Evolutionary conservation across 1,140 invertebrate genomes (phyloP).

Genomic region (Anoplolepis gracilipes): DNA sequence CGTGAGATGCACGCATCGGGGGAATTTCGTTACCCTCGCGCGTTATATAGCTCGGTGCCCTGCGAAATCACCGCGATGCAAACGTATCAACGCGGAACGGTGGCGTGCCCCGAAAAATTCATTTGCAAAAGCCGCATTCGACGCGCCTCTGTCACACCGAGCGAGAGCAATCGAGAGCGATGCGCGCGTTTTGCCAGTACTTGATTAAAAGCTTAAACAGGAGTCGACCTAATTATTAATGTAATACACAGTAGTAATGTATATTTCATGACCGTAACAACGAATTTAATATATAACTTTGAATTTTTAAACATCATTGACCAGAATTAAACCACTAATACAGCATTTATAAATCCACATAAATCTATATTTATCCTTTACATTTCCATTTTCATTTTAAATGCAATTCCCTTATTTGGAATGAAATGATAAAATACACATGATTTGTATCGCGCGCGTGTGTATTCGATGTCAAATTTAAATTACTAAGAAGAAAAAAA

Average conservation of each 20-base stretch:
- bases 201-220: constrained; percentile 50
- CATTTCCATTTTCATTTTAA: constrained; percentile 27
- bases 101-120: constrained; percentile 66
- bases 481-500: background rate
- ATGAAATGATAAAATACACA: background rate
- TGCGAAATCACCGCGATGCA: constrained; percentile 57
- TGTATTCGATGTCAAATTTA: background rate
- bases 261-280: constrained; percentile 50
- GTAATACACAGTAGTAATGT: constrained; percentile 30
- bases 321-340: constrained; percentile 35
- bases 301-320: constrained; percentile 35
- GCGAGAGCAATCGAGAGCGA: constrained; percentile 20
- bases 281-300: constrained; percentile 36
- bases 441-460: background rate
- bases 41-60: constrained; percentile 62
- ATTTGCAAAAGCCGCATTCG: constrained; percentile 65
- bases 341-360: constrained; percentile 27
- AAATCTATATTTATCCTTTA: constrained; percentile 12
- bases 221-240: constrained; percentile 55
- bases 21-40: constrained; percentile 69
- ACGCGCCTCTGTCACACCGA: constrained; percentile 34
- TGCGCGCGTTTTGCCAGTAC: constrained; percentile 23
- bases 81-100: constrained; percentile 60
- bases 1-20: constrained; percentile 66
- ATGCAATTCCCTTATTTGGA: background rate